A percentile compares a stretch with the other conserved stretches of the same genome.
Evolutionary conservation across 2,113 vertebrate species (phyloP).

Genomic region (Elanus axillaris): DNA sequence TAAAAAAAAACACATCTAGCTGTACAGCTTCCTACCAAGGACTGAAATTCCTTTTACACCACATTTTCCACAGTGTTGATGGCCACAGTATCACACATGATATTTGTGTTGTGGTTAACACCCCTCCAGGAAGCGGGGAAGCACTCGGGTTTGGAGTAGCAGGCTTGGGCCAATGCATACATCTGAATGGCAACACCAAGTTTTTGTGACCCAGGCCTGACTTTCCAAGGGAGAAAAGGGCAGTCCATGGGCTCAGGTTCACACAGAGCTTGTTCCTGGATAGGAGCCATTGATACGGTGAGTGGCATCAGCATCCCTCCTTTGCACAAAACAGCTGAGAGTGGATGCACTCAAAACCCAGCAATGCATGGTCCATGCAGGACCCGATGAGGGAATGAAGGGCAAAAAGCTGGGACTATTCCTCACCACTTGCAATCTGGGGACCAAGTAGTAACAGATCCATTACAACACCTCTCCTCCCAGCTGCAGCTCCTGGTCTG

Average conservation of each 20-base stretch:
- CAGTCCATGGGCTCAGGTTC: neutral
- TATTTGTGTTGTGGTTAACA: neutral
- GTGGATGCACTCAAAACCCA: neutral
- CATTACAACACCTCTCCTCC: neutral
- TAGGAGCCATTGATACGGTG: neutral
- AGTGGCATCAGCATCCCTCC: neutral
- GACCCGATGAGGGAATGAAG: neutral
- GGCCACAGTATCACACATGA: neutral
- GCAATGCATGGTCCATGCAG: neutral
- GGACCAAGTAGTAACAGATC: neutral
- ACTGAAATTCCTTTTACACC: neutral
- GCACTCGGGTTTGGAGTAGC: neutral
- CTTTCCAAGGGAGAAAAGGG: neutral
- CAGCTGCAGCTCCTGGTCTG: neutral
- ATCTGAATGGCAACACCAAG: neutral
- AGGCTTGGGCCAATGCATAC: neutral
- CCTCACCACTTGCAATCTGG: neutral
- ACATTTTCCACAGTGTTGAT: neutral
- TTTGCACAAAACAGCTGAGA: neutral
- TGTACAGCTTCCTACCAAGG: neutral
- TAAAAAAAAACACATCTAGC: neutral
- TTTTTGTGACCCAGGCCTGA: neutral
- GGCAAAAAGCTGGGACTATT: neutral
- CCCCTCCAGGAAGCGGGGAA: neutral
- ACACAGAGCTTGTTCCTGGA: neutral